Base-by-base conservation (phyloP, 2,888 invertebrate species). In the Apamea monoglypha region DNA sequence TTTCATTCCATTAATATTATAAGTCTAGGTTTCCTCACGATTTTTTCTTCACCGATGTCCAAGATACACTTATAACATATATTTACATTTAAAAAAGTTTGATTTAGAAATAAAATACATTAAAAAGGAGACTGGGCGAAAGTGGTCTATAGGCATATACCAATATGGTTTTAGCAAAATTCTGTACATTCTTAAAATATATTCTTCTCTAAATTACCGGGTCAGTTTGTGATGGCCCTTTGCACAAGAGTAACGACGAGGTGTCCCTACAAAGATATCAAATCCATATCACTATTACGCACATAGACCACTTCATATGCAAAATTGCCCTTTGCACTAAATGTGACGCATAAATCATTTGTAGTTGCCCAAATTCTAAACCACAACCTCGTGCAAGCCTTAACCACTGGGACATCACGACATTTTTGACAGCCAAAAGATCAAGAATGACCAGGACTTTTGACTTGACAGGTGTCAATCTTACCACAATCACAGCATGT, bases 401-500 rank as follows among this genome's bases (percentile, higher is more conserved):
- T 36, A 36, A 66, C 16, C n/a, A 67, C 25, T 14, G 8, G 36
- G 21, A n/a, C 40, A 44, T 21, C 21, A 44, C 0, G 16, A 40
- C 6, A 69, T 32, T 50, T 53, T 70, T 16, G n/a, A 66, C 25
- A 18, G 21, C 16, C 36, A 29, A 56, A 25, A 18, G 2, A 40
- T 4, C 12, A 67, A 21, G 16, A 78, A 59, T 21, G 16, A 47
- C 47, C 7, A 25, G 7, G 12, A 63, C 12, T 36, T 36, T 12
- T 61, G 25, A 12, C 36, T 18, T 14, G 1, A 53, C 36, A 71
- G 36, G 8, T 36, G 32, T 29, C 47, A 69, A 32, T 83, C 91
- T 90, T 86, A 98, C 98, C 95, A 96, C 94, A 85, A 97, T 95
- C 78, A 98, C 92, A 89, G 97, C 97, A 91, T 98, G 98, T 12